Evolutionary conservation across 2,113 vertebrate species (phyloP).

Genomic region (Mormyrus iriodes): DNA sequence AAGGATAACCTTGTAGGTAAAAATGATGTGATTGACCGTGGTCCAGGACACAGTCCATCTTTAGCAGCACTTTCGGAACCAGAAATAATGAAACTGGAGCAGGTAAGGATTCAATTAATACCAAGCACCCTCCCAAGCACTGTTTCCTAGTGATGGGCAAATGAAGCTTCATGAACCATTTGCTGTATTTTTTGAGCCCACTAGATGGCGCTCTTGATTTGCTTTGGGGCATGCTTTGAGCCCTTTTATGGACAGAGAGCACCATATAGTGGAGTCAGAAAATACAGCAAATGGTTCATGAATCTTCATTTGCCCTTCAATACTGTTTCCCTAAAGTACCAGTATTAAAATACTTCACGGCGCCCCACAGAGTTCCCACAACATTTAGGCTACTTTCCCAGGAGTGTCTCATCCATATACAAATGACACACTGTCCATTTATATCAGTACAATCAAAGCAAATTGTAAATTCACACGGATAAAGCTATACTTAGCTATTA

Average conservation of each 20-base stretch:
- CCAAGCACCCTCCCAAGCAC: neutral
- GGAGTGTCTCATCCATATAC: neutral
- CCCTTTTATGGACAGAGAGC: no score
- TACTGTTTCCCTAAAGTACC: neutral
- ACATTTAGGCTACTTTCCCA: neutral
- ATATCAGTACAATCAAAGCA: neutral
- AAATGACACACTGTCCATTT: neutral
- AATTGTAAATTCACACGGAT: neutral
- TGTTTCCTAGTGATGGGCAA: no score
- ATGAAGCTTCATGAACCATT: no score
- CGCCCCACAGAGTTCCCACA: neutral
- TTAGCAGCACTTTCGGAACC: conserved; percentile 58
- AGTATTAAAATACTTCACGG: neutral
- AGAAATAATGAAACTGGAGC: conserved; percentile 36
- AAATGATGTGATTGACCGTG: conserved; percentile 65
- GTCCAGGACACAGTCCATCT: conserved; percentile 59
- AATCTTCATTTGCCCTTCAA: no score
- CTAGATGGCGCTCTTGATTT: no score
- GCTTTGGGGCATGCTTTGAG: no score
- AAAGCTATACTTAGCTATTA: neutral
- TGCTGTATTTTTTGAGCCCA: no score
- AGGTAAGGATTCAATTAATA: neutral
- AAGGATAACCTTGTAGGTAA: conserved; percentile 66
- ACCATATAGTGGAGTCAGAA: no score
- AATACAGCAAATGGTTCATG: no score